Evolutionary conservation across 2,797 vertebrate genomes (phyloP).

Genomic region (Fundulus diaphanus): DNA sequence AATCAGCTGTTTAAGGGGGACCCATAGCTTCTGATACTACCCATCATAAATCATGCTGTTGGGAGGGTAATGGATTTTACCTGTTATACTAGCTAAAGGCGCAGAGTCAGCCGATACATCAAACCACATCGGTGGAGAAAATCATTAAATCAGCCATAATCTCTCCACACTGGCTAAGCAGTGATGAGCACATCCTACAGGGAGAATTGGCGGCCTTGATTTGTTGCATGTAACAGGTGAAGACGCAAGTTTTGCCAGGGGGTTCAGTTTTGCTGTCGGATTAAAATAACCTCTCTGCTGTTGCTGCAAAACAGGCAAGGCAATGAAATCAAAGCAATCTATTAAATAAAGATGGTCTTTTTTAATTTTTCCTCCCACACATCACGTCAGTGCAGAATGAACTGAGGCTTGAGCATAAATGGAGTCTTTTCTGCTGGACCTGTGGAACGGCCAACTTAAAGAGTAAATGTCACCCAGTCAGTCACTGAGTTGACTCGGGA

Average conservation of each 20-base stretch:
- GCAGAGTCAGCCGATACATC: constrained; percentile 75
- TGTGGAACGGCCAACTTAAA: constrained; percentile 61
- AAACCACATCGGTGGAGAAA: constrained; percentile 75
- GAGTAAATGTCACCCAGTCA: constrained; percentile 76
- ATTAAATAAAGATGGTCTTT: constrained; percentile 18
- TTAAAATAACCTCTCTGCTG: constrained; percentile 9
- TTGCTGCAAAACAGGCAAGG: constrained; percentile 30
- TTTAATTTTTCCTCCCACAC: constrained; percentile 18
- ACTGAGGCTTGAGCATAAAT: too few relatives aligned
- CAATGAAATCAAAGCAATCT: constrained; percentile 13
- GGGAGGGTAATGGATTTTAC: constrained; percentile 76
- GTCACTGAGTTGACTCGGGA: constrained; percentile 66
- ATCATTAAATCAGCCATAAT: constrained; percentile 75
- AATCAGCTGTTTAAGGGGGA: constrained; percentile 65
- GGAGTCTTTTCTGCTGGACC: constrained; percentile 51
- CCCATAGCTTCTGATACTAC: constrained; percentile 57
- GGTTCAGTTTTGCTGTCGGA: constrained; percentile 2
- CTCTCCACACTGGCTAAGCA: constrained; percentile 57
- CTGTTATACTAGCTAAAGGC: constrained; percentile 76
- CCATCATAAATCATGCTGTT: constrained; percentile 72
- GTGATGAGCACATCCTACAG: constrained; percentile 36
- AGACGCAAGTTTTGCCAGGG: constrained; percentile 23
- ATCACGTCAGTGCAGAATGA: too few relatives aligned
- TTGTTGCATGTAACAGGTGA: constrained; percentile 52
- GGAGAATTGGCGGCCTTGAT: constrained; percentile 50